Evolutionary conservation across 2,113 vertebrate species (phyloP), one percentile per base, ranked within the genome.

Genomic region (Camarhynchus parvulus): DNA sequence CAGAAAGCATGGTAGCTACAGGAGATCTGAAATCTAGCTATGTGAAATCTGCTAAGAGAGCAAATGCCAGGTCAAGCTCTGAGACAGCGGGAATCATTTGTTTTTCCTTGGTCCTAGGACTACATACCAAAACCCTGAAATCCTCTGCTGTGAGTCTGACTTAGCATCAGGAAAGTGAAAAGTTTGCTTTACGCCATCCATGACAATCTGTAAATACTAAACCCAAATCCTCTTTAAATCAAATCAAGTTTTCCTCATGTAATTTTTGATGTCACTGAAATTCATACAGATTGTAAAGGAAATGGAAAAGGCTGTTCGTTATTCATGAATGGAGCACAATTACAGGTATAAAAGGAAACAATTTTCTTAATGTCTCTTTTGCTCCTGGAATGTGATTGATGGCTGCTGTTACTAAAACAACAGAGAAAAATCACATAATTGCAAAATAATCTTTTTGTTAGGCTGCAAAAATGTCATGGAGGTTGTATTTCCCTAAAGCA

Each of bases 361-460:
- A 64, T 76, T 88, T 93, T 69, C 75, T 85, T 66, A 69, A 53
- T 46, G 20, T 80, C 70, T 72, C 28, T 87, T 83, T 72, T 42
- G 47, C 63, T 88, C 20, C 67, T 88, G 67, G n/a, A 82, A 83
- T 1, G 2, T 76, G 88, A 86, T 50, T 85, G 85, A 95, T 88
- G 31, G 70, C 73, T 94, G 62, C 62, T 80, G 63, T 53, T 86
- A 62, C 37, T 76, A 37, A 95, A 96, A 88, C 50, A 90, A 49
- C 53, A 90, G 79, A 80, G 63, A 74, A 93, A 93, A 92, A 85
- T 82, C 20, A 56, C 35, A 49, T 85, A 91, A 88, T 88, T 67
- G 56, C 66, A 94, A 91, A 87, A 94, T 61, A 79, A 79, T 49
- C 33, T 79, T 74, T 77, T 79, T 87, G 41, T 76, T 93, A 83